Evolutionary conservation across 23 tunicate genomes (phyloP).

Genomic region (Botrylloides violaceus): DNA sequence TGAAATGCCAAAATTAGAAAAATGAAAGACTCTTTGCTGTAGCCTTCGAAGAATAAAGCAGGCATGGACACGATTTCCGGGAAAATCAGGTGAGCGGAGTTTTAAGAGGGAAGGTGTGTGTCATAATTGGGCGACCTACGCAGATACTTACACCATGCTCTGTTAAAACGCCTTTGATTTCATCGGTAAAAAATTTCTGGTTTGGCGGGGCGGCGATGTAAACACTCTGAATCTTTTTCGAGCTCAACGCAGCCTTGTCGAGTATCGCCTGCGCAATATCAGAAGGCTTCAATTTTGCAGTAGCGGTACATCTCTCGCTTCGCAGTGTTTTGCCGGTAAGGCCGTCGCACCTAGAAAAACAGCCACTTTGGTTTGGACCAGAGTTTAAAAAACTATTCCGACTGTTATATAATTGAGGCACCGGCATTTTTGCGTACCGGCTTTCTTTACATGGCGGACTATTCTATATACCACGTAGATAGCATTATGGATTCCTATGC

Average conservation of each 20-base stretch:
- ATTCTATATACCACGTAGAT: neutral
- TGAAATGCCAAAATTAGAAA: neutral
- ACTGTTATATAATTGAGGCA: neutral
- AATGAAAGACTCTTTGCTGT: no score
- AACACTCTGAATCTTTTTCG: neutral
- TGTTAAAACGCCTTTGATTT: neutral
- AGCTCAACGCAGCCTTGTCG: neutral
- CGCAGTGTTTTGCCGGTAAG: neutral
- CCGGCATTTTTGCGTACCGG: no score
- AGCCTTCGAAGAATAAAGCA: no score
- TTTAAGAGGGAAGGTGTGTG: no score
- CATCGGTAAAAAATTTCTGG: neutral
- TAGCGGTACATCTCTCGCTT: conserved; percentile 6
- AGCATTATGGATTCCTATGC: no score
- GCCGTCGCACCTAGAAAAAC: neutral
- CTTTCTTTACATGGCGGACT: no score
- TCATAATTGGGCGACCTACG: no score
- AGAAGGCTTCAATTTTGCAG: neutral
- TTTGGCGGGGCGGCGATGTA: conserved; percentile 33
- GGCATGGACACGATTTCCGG: no score
- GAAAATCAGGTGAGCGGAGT: no score
- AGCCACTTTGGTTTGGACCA: neutral
- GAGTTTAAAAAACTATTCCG: neutral
- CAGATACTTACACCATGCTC: neutral
- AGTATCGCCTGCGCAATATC: conserved; percentile 28